phyloP scores from a whole-genome alignment of 1,140 invertebrate genomes.

The Microvelia longipes region DNA sequence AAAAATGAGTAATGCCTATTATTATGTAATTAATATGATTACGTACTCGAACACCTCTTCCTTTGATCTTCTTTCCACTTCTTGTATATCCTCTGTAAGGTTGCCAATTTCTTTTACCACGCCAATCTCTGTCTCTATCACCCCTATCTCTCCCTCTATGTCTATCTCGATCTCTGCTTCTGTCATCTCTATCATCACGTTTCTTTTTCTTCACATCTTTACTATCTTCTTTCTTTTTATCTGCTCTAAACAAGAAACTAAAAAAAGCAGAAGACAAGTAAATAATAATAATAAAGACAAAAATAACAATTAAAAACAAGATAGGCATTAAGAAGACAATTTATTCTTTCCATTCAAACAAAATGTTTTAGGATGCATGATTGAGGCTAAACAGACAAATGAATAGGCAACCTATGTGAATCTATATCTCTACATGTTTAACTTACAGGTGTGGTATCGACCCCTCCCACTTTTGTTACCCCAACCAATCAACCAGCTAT shows the following conservation, averaged over 20 bases:
- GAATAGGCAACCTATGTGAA: too few species aligned
- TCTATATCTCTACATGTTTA: too few species aligned
- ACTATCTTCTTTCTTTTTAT: constrained; percentile 34
- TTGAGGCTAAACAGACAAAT: too few species aligned
- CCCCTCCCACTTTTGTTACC: too few species aligned
- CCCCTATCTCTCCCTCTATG: constrained; percentile 30
- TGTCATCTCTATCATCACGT: constrained; percentile 33
- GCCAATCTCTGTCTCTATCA: neutral
- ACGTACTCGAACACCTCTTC: constrained; percentile 74
- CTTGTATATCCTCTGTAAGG: constrained; percentile 39
- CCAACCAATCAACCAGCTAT: too few species aligned
- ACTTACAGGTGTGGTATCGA: too few species aligned
- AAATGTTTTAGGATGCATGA: too few species aligned
- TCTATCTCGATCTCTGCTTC: constrained; percentile 26
- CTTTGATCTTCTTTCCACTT: constrained; percentile 72
- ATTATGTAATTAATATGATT: constrained; percentile 1
- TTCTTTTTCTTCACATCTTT: constrained; percentile 33
- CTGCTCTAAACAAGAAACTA: constrained; percentile 17
- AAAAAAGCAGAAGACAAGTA: too few species aligned
- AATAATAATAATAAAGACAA: too few species aligned
- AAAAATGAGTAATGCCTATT: too few species aligned
- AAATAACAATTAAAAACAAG: neutral
- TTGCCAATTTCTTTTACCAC: constrained; percentile 8
- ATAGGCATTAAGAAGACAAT: too few species aligned
- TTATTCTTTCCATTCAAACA: too few species aligned